Base-by-base conservation (phyloP, 2,113 vertebrate species). In the Pseudorasbora parva region DNA sequence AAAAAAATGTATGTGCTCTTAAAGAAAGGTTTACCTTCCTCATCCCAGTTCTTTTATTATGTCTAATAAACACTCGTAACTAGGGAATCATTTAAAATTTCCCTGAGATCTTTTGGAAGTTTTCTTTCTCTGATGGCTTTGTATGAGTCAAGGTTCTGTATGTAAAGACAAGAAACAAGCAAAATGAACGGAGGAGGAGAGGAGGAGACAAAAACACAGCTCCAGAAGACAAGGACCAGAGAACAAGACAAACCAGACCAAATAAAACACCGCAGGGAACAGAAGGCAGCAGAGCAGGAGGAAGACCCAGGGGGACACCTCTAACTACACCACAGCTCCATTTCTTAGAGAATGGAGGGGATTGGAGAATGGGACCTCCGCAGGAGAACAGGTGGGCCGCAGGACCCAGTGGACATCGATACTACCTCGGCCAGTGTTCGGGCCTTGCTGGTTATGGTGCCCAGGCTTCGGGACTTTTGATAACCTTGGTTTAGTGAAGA, bases 401-500 rank as follows among this genome's bases (percentile, higher is more conserved):
- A 93, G 89, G 92, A 91, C 85, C 81, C 83, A 59, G 90, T 87
- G 90, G 94, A 91, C 91, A 89, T 89, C 81, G 90, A 91, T 88
- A 91, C 92, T 69, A 84, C 85, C 90, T 92, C 87, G 84, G 90
- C 89, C 90, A 91, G 90, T 87, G 92, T 92, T 92, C 91, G 89
- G 89, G 86, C 91, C 91, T 84, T 90, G 88, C 88, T 91, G 86
- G 88, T 90, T 88, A 92, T 91, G 88, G 88, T 92, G 91, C 91
- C 94, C 91, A 92, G 90, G 92, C 89, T 93, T 90, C 90, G 87
- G 89, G 90, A 91, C 89, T 91, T 92, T 91, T 93, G 92, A 88
- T 91, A 93, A 92, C 91, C 91, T 95, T 93, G 87, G 87, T 92
- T 92, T 91, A 84, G 92, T 92, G 90, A 90, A 92, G 92, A 81